phyloP scores from a whole-genome alignment of 1,140 invertebrate genomes.

The Subanguina moxae region DNA sequence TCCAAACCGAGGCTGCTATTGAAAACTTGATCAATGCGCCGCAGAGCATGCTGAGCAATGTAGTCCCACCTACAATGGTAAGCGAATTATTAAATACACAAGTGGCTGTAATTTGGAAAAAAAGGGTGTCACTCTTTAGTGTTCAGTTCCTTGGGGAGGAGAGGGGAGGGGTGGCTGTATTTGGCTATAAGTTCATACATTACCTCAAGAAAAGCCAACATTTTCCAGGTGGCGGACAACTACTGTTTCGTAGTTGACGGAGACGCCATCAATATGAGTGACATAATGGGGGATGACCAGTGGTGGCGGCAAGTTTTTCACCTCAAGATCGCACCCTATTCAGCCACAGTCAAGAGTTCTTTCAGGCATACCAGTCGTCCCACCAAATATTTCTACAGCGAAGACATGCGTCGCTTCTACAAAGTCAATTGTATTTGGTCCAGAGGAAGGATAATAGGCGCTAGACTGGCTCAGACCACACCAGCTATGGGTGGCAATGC shows the following conservation, averaged over 20 bases:
- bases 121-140: no score
- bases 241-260: conserved; percentile 57
- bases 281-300: conserved; percentile 58
- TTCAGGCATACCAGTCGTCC: conserved; percentile 49
- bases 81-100: no score
- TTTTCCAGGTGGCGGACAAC: conserved; percentile 43
- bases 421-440: conserved; percentile 56
- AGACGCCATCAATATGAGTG: conserved; percentile 53
- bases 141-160: no score
- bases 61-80: conserved; percentile 52
- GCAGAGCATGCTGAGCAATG: conserved; percentile 46
- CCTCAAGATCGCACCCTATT: no score
- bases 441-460: conserved; percentile 52
- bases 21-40: conserved; percentile 58
- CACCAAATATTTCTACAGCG: conserved; percentile 53
- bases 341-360: no score
- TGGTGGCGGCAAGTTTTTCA: conserved; percentile 45
- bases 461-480: conserved; percentile 41
- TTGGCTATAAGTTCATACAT: no score
- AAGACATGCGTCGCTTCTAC: conserved; percentile 46
- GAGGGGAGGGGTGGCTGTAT: no score
- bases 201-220: no score
- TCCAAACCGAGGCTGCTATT: conserved; percentile 59
- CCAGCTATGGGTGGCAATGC: conserved; percentile 29
- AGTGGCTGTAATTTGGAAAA: no score